Evolutionary conservation across 2,888 invertebrate species (phyloP), one percentile per base, ranked within the genome.

Genomic region (Oxycera nigricornis): DNA sequence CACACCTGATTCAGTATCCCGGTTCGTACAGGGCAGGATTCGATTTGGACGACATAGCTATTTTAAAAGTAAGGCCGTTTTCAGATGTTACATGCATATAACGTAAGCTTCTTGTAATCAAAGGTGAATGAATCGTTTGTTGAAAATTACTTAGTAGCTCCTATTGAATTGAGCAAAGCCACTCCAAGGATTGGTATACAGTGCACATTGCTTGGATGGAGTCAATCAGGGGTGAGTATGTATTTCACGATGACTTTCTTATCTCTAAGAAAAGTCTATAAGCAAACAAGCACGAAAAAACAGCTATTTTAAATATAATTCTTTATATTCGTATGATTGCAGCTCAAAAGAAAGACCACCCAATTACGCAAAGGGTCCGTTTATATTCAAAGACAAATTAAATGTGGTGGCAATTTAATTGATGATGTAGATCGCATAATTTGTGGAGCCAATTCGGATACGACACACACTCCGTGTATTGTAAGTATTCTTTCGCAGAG

Each of bases 351-450:
- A 59, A 59, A 59, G 30, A 28, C 59, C 4, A 59, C 59, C 2
- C 11, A 9, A 3, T 67, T 67, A 26, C 67, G 67, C 9, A 20
- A 67, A 41, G 67, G 41, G 11, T 26, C 31, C 6, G 67, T 67
- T 46, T 67, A 67, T n/a, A 46, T 67, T 67, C 67, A 67, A 14
- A n/a, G 46, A 9, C 67, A 67, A 67, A 67, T 67, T 14, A 67
- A 67, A 41, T 67, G 67, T 14, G 67, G 67, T 4, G 67, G 67
- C 2, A 24, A n/a, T 3, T 24, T 67, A n/a, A 26, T 41, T 14
- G 67, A 67, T n/a, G 67, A 67, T 24, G 17, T n/a, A 2, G 24
- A 41, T 22, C n/a, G 67, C 14, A 39, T 67, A n/a, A 67, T 67
- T 24, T 67, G 67, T 41, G 67, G 41, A 4, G 67, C 67, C 2